These are phyloP conservation scores for Taenaris catops DNA, from an alignment of 2,888 invertebrate species.

Conservation along the genomic window DNA sequence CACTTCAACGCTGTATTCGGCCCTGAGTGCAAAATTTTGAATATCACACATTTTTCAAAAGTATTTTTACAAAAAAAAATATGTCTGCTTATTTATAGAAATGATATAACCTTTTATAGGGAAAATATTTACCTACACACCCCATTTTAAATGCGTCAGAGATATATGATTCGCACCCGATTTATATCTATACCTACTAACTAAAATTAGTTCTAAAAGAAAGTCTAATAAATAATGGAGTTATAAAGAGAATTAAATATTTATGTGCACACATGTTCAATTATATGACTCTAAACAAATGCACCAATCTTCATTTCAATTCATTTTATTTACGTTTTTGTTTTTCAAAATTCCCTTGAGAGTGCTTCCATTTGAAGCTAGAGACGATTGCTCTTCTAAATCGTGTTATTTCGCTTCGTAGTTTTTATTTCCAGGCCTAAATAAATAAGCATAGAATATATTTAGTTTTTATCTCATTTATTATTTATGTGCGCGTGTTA, in stretches of 20 bases:
- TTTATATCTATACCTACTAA: constrained; percentile 13
- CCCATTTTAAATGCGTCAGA: constrained; percentile 20
- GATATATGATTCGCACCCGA: constrained; percentile 20
- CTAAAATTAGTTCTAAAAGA: constrained; percentile 9
- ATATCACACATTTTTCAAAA: constrained; percentile 49
- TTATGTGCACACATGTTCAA: background rate
- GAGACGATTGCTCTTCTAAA: constrained; percentile 14
- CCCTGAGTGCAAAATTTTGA: constrained; percentile 30
- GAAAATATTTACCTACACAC: constrained; percentile 25
- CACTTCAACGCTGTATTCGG: constrained; percentile 16
- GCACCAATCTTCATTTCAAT: constrained; percentile 12
- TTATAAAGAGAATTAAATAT: constrained; percentile 6
- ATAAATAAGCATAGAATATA: background rate
- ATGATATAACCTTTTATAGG: constrained; percentile 31
- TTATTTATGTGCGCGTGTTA: background rate
- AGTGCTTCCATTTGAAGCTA: background rate
- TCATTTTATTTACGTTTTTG: background rate
- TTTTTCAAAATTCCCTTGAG: background rate
- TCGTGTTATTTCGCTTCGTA: constrained; percentile 3
- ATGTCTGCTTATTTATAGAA: constrained; percentile 25
- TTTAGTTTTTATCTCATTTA: background rate
- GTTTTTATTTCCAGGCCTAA: constrained; percentile 15
- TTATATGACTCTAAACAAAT: constrained; percentile 3
- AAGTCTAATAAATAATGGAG: constrained; percentile 3
- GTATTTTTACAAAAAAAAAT: constrained; percentile 42